Evolutionary conservation across 2,888 invertebrate genomes (phyloP), one percentile per base, ranked within the genome.

Genomic region (Ichneumon xanthorius): DNA sequence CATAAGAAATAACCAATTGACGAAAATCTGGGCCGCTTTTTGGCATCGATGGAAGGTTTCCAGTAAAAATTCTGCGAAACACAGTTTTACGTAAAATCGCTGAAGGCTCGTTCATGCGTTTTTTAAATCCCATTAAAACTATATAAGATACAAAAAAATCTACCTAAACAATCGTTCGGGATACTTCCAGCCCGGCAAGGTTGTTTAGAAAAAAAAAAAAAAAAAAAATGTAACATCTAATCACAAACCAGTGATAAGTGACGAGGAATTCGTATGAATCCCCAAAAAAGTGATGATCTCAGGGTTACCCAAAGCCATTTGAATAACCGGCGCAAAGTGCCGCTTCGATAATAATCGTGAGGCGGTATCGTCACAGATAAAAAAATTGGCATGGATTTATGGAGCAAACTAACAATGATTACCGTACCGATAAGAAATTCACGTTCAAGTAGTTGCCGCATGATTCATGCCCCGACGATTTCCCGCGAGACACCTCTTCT

Each of bases 381-480:
- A 55, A 78, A 76, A 63, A 63, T 63, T 53, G 33, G 22, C 68
- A 16, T 58, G 68, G 73, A 75, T 84, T 80, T 79, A 40, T 58
- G 48, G 63, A 84, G 75, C 75, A 80, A 84, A 71, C 75, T 50
- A 71, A 73, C 26, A n/a, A 48, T n/a, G 78, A 79, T 83, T 75
- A 45, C 63, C 61, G 22, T 48, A 22, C 48, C 19, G 73, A 75
- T 79, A 79, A 79, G 53, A 55, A 63, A 33, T 79, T 79, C 53
- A 80, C 68, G 45, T 68, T 83, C 37, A 22, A 40, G 71, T 37
- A 40, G 40, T 67, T 30, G 80, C 33, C 37, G 37, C 22, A 65
- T 45, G 61, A 81, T 81, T 63, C 70, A 76, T 63, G 40, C 63
- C 14, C 16, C 5, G 70, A 53, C 37, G 58, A 75, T 70, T 48